A percentile compares a stretch with the other conserved stretches of the same genome.
Evolutionary conservation across 2,113 vertebrate species (phyloP).

Genomic region (Boleophthalmus pectinirostris): DNA sequence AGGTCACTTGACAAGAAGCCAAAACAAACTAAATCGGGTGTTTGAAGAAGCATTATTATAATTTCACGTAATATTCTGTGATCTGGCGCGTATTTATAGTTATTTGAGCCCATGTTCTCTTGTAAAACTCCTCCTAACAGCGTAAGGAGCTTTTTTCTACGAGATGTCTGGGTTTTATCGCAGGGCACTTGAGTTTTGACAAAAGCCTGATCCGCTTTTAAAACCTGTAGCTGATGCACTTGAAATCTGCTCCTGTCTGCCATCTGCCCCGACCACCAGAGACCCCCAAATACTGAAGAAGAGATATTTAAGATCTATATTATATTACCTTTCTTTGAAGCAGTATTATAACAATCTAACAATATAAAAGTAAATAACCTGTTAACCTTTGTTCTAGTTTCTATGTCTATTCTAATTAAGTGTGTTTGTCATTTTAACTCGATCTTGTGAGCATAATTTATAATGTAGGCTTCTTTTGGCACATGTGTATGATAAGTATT

Average conservation of each 20-base stretch:
- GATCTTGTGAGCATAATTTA: not conserved
- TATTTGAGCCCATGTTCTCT: not conserved
- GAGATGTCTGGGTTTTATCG: conserved; percentile 10
- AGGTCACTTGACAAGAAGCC: not conserved
- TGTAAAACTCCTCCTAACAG: not conserved
- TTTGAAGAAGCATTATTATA: not conserved
- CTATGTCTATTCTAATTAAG: not conserved
- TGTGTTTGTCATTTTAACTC: not conserved
- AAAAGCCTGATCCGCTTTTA: conserved; percentile 53
- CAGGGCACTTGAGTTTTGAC: conserved; percentile 21
- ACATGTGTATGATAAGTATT: not conserved
- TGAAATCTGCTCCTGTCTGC: conserved; percentile 43
- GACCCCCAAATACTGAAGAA: not conserved
- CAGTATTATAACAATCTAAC: no score
- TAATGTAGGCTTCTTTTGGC: not conserved
- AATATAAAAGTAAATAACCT: not conserved
- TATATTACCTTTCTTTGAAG: not conserved
- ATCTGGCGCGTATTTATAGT: not conserved
- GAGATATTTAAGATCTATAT: no score
- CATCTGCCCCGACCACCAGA: conserved; percentile 60
- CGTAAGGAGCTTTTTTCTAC: not conserved
- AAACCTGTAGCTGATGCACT: conserved; percentile 59
- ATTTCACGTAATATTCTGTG: not conserved
- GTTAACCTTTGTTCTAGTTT: no score
- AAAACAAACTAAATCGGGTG: not conserved